phyloP scores from a whole-genome alignment of 1,140 invertebrate species.

The Eumeta japonica region DNA sequence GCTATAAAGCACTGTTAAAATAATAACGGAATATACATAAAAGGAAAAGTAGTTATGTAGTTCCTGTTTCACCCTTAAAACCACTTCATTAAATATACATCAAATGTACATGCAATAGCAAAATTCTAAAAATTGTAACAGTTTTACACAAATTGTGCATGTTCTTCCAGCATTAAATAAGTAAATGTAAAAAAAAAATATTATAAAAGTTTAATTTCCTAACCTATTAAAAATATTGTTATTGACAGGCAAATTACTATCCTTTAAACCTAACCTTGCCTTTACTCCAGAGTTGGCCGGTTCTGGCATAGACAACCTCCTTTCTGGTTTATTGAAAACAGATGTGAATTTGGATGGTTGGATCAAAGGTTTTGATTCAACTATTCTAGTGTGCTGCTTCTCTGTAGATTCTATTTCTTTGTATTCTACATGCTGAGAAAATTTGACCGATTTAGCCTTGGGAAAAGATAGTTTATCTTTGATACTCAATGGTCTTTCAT shows the following conservation, averaged over 20 bases:
- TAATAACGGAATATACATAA: no score
- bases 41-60: no score
- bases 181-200: no score
- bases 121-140: no score
- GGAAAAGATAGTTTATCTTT: slow-evolving; percentile 40
- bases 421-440: slow-evolving; percentile 46
- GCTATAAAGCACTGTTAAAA: no score
- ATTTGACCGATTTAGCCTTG: slow-evolving; percentile 48
- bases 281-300: slow-evolving; percentile 24
- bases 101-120: no score
- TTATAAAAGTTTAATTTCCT: no score
- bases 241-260: slow-evolving; percentile 29
- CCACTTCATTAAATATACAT: no score
- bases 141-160: no score
- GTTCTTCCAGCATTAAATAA: no score
- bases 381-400: no score
- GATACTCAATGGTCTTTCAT: slow-evolving; percentile 40
- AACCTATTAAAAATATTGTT: slow-evolving; percentile 38
- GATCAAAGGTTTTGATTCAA: slow-evolving; percentile 9
- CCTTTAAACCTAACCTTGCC: slow-evolving; percentile 31
- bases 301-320: slow-evolving; percentile 40
- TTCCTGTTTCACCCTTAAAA: no score
- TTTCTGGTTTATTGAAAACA: slow-evolving; percentile 45
- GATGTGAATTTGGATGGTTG: slow-evolving; percentile 18
- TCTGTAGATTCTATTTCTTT: slow-evolving; percentile 44